Percentiles rank a stretch among this genome's conserved stretches.
phyloP scores from a whole-genome alignment of 2,113 vertebrate species.

The Desmodus rotundus region DNA sequence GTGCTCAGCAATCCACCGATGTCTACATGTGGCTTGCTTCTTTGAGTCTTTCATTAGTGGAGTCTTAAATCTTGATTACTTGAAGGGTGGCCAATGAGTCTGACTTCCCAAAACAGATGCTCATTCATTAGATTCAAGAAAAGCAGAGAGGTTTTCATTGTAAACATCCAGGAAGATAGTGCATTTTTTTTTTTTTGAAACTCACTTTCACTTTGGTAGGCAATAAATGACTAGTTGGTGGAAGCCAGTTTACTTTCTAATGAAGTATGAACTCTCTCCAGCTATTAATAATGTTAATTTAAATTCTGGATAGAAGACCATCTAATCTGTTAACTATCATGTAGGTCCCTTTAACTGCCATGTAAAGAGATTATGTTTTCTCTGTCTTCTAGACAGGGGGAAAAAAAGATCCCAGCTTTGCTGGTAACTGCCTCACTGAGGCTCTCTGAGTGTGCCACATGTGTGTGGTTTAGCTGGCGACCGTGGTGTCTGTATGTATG shows the following conservation, averaged over 20 bases:
- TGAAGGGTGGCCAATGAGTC: not conserved
- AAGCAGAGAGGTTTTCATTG: not conserved
- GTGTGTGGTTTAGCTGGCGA: conserved; percentile 64
- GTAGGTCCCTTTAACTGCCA: conserved; percentile 35
- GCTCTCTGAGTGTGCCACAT: conserved; percentile 42
- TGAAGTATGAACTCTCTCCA: not conserved
- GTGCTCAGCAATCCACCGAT: not conserved
- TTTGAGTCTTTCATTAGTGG: conserved; percentile 32
- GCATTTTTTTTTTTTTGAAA: not conserved
- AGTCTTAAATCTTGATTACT: conserved; percentile 46
- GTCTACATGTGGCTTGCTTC: not conserved
- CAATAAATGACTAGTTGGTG: conserved; percentile 10
- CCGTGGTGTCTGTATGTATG: conserved; percentile 66
- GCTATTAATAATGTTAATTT: conserved; percentile 37
- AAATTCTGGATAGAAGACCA: conserved; percentile 23
- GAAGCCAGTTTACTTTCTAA: conserved; percentile 9
- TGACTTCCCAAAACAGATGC: conserved; percentile 32
- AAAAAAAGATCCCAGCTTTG: conserved; percentile 34
- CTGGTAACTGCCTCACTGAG: conserved; percentile 54
- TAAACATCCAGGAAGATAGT: not conserved
- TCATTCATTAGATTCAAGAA: conserved; percentile 38
- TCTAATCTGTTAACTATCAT: conserved; percentile 41
- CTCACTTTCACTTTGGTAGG: not conserved
- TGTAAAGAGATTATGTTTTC: not conserved
- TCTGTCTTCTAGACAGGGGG: conserved; percentile 46